Percentiles rank a stretch among this genome's conserved stretches.
These are phyloP conservation scores for Labeo catla DNA, from an alignment of 2,113 vertebrate genomes.

Conservation along the genomic window DNA sequence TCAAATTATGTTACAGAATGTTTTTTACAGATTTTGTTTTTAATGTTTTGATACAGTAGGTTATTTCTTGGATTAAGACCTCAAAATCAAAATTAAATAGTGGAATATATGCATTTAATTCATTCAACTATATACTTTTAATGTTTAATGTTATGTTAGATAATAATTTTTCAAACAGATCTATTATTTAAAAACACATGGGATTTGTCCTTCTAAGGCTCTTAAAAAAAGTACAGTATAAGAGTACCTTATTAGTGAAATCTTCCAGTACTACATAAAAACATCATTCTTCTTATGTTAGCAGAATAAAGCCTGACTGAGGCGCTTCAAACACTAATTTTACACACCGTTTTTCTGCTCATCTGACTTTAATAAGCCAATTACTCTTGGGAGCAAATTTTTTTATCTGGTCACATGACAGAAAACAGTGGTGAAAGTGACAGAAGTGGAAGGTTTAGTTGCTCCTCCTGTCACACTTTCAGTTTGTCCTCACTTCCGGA, in stretches of 20 bases:
- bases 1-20: not conserved
- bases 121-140: not conserved
- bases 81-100: not conserved
- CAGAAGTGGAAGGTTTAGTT: not conserved
- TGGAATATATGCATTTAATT: not conserved
- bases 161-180: too few species aligned
- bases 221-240: too few species aligned
- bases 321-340: not conserved
- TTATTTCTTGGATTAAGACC: not conserved
- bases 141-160: not conserved
- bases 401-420: constrained; percentile 66
- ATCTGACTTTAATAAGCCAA: constrained; percentile 53
- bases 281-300: too few species aligned
- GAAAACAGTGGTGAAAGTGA: constrained; percentile 5
- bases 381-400: constrained; percentile 46
- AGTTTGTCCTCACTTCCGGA: constrained; percentile 8
- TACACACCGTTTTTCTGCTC: not conserved
- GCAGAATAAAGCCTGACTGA: not conserved
- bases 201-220: too few species aligned
- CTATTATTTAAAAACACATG: too few species aligned
- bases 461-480: not conserved
- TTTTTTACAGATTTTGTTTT: too few species aligned
- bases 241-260: too few species aligned
- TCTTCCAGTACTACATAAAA: too few species aligned
- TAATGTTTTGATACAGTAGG: not conserved